Base-by-base conservation (phyloP, 2,797 vertebrate species). In the Sebastes dallii region DNA sequence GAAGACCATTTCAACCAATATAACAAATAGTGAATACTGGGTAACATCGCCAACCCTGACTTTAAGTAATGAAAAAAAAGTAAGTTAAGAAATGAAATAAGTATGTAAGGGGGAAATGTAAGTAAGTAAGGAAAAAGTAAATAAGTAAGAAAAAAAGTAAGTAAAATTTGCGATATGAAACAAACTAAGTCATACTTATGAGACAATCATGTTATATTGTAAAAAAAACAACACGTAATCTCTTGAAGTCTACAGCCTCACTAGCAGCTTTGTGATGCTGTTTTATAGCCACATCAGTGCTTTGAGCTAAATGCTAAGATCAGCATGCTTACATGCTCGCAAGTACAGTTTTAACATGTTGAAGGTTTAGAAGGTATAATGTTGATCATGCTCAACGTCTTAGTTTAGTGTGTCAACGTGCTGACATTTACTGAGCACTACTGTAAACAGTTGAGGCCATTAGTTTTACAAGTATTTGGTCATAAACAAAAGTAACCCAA, bases 41-140 rank as follows among this genome's bases (percentile, higher is more conserved):
- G 0, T 12, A 39, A 39, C 36, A 2, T 39, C 36, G 0, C 0
- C 36, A 39, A 39, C 36, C 12, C 12, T 39, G 12, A 0, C 36
- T 13, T 39, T 39, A 46, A 46, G 14, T 3, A 42, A 32, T 14
- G 14, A 7, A 16, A 14, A 16, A 30, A 60, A 42, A 42, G 39
- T 16, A 42, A 42, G 39, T 42, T 42, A 42, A 42, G 39, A 0
- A 16, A 42, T 6, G 14, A 42, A 42, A 16, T 16, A 16, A 42
- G 13, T 42, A 42, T 14, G 5, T 6, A 42, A 42, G 39, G 5
- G 13, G 39, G 39, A 3, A 42, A 39, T 4, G 27, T 27, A 27
- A 6, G 29, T 29, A 42, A 39, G 36, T 32, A 32, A 32, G 30
- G 4, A 39, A 39, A 42, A 14, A 39, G 13, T 13, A 39, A 42